Conservation (phyloP, 2,113 vertebrate species). For the Lagopus muta region DNA sequence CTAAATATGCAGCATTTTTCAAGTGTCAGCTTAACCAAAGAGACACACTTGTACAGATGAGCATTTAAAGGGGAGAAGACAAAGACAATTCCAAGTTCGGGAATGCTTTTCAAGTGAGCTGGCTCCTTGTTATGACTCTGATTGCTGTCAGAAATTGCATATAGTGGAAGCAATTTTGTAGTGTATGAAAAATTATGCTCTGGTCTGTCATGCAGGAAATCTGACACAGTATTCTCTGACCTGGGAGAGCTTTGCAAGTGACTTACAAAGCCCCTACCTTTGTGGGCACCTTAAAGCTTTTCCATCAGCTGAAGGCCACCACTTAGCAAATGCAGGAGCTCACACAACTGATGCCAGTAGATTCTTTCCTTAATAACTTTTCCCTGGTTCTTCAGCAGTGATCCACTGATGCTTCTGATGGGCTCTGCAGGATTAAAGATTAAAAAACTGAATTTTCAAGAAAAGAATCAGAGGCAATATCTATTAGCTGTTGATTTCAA, state of each 20-base stretch:
- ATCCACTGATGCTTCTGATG: neutral
- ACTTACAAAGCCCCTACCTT: neutral
- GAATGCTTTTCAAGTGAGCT: neutral
- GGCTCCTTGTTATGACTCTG: neutral
- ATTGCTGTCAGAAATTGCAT: neutral
- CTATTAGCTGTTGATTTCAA: neutral
- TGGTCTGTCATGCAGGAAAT: neutral
- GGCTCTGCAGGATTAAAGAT: neutral
- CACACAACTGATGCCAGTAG: neutral
- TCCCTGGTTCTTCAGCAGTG: neutral
- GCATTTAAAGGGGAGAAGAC: neutral
- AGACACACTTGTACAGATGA: neutral
- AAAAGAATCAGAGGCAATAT: neutral
- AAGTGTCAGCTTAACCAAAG: neutral
- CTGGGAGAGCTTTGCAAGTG: neutral
- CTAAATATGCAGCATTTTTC: neutral
- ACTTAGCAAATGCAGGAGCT: neutral
- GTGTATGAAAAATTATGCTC: neutral
- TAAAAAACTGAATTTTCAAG: neutral
- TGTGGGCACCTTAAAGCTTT: neutral
- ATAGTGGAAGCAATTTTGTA: neutral
- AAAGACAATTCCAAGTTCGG: neutral
- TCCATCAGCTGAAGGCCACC: neutral
- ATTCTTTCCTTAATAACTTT: slow-evolving; percentile 16
- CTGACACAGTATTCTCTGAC: neutral